Evolutionary conservation across 2,797 vertebrate species (phyloP), one percentile per base, ranked within the genome.

Genomic region (Anableps anableps): DNA sequence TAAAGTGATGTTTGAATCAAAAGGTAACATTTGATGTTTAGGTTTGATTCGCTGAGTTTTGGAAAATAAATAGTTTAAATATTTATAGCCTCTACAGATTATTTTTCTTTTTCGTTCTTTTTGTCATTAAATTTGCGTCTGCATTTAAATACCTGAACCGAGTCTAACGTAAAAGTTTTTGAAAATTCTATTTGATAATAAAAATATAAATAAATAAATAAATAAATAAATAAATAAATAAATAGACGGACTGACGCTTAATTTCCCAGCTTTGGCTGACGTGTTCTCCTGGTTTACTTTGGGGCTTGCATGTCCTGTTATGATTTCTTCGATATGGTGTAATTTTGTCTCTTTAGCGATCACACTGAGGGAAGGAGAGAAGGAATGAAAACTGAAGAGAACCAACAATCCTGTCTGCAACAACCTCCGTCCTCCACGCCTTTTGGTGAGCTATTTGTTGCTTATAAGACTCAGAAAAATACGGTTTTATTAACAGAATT

Each of bases 321-420:
- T 75, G 1, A 2, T 76, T 79, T 29, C 51, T 5, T 43, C n/a
- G 7, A 77, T 31, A 71, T 38, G 0, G 1, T 72, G 36, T 31
- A 4, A 75, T 68, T 78, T 43, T 71, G 1, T 80, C 8, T 77
- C 48, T 72, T 21, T 4, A 96, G 95, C 93, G 92, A 96, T 91
- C 95, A 94, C 94, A 95, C 92, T 80, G 94, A 95, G 89, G 94
- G 92, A 91, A 91, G 93, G 87, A 94, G 90, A 91, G 95, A 93
- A 94, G 94, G 90, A 66, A 98, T 98, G 97, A 98, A 98, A 96
- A 97, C 97, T 77, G 97, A 97, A 90, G 97, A 97, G 93, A 96
- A 91, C 77, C 96, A 95, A 82, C 95, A 94, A 88, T 96, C 96
- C 81, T 97, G 96, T 95, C 93, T 95, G 85, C 96, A 97, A 87